phyloP scores from a whole-genome alignment of 2,113 vertebrate genomes.

The Colius striatus region DNA sequence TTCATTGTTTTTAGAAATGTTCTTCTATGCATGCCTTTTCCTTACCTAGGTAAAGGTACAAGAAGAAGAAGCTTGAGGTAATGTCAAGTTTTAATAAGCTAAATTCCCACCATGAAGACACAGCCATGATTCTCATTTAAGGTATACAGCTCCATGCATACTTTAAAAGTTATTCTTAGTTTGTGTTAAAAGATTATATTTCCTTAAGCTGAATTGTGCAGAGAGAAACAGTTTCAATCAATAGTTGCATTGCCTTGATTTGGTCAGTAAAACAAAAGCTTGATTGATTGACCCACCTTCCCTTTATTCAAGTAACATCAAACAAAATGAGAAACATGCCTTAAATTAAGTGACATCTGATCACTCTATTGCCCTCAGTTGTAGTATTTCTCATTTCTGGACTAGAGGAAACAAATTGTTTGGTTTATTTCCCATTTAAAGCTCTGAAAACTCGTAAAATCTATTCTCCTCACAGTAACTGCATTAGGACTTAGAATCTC shows the following conservation, averaged over 20 bases:
- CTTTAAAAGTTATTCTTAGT: neutral
- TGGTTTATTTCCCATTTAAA: neutral
- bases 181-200: constrained; percentile 1
- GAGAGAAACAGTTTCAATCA: neutral
- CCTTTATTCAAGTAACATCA: neutral
- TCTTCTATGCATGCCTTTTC: neutral
- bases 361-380: neutral
- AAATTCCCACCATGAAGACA: constrained; percentile 13
- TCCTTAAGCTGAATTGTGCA: neutral
- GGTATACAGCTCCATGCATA: neutral
- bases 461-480: neutral
- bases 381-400: neutral
- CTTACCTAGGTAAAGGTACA: neutral
- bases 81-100: neutral
- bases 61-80: neutral
- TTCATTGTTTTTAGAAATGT: neutral
- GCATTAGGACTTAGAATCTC: neutral
- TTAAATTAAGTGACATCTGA: neutral
- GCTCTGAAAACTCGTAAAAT: neutral
- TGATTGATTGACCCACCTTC: neutral
- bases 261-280: neutral
- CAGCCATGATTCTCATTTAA: neutral
- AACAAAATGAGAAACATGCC: neutral
- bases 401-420: neutral
- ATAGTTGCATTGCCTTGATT: neutral